Evolutionary conservation across 2,797 vertebrate genomes (phyloP).

Genomic region (Rhynchonycteris naso): DNA sequence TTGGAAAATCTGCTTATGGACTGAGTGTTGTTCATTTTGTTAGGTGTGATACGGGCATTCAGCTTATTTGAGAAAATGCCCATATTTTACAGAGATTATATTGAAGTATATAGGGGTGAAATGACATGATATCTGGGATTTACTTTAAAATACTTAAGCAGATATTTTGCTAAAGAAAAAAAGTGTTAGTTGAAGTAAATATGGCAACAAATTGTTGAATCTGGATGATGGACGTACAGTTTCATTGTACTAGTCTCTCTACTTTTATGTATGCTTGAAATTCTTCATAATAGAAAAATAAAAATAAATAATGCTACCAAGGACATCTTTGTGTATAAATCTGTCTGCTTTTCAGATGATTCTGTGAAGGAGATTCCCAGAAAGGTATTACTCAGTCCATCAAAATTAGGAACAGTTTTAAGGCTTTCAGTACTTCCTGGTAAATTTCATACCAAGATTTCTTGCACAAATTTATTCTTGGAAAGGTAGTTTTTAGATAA

Average conservation of each 20-base stretch:
- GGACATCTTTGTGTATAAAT: not conserved
- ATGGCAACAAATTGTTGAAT: not conserved
- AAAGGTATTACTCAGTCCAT: not conserved
- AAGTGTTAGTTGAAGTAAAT: not conserved
- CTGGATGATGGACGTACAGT: not conserved
- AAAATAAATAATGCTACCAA: not conserved
- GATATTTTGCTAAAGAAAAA: not conserved
- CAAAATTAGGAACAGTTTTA: conserved; percentile 32
- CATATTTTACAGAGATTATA: not conserved
- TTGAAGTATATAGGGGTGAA: not conserved
- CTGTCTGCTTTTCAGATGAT: not conserved
- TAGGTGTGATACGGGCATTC: not conserved
- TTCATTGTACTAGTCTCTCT: not conserved
- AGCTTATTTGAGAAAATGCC: conserved; percentile 1
- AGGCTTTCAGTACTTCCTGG: not conserved
- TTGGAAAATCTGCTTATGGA: not conserved
- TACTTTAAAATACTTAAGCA: conserved; percentile 39
- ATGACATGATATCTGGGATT: not conserved
- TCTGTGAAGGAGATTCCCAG: not conserved
- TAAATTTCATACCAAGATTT: conserved; percentile 3
- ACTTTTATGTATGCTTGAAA: conserved; percentile 1
- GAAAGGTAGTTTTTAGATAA: not conserved
- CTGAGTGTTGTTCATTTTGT: not conserved
- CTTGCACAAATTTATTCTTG: not conserved
- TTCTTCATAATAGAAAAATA: conserved; percentile 40